Conservation (phyloP, 2,888 invertebrate species). For the Lathronympha strigana region DNA sequence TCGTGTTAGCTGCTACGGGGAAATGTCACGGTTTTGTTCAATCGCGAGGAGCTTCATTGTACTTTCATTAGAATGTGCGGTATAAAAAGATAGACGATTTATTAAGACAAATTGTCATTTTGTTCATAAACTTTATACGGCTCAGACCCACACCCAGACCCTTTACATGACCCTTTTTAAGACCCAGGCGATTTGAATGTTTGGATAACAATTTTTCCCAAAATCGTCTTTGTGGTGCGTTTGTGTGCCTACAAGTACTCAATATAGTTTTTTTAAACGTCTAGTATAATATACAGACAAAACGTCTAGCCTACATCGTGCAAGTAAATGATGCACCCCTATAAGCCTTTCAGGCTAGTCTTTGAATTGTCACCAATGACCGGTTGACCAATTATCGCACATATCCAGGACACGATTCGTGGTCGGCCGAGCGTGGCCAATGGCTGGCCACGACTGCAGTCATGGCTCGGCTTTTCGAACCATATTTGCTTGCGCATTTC, state of each 20-base stretch:
- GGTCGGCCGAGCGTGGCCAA: slow-evolving; percentile 15
- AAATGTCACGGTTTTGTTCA: slow-evolving; percentile 35
- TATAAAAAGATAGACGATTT: neutral
- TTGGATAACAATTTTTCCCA: no score
- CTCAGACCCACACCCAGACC: no score
- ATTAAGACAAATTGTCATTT: neutral
- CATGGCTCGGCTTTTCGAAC: neutral
- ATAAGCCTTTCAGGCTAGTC: neutral
- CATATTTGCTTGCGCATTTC: neutral
- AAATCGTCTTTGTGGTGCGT: no score
- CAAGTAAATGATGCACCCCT: neutral
- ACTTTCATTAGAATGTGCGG: slow-evolving; percentile 11
- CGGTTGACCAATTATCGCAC: slow-evolving; percentile 23
- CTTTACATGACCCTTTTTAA: no score
- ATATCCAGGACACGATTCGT: slow-evolving; percentile 16
- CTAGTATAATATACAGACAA: no score
- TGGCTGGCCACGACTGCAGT: slow-evolving; percentile 6
- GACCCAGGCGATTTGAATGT: no score
- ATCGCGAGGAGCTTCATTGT: slow-evolving; percentile 10
- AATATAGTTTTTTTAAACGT: no score
- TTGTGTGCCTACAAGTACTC: no score
- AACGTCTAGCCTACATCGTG: neutral
- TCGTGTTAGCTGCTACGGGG: slow-evolving; percentile 34
- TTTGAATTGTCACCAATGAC: slow-evolving; percentile 17
- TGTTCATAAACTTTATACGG: neutral